phyloP scores from a whole-genome alignment of 2,888 invertebrate genomes.

The Dasysyrphus albostriatus region DNA sequence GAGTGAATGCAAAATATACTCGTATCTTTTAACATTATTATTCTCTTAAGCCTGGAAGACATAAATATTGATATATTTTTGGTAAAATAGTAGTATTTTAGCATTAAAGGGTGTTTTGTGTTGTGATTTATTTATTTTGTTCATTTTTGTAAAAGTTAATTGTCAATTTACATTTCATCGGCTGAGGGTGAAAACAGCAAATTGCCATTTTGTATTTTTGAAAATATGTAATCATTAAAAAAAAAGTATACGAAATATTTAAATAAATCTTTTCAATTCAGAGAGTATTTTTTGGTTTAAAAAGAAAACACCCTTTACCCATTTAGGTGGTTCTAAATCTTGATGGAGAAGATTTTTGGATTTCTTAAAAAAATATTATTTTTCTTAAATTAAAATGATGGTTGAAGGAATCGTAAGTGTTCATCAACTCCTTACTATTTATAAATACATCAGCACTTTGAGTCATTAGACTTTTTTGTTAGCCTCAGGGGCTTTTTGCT shows the following conservation, averaged over 20 bases:
- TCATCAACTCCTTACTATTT: not conserved
- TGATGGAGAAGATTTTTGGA: not conserved
- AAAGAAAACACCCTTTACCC: not conserved
- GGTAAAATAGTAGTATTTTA: not conserved
- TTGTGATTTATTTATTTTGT: too few species aligned
- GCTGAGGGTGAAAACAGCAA: too few species aligned
- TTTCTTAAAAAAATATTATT: not conserved
- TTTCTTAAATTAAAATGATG: not conserved
- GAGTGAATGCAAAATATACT: not conserved
- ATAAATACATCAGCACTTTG: not conserved
- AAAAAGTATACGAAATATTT: too few species aligned
- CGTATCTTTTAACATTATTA: not conserved
- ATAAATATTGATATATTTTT: not conserved
- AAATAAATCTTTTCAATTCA: too few species aligned
- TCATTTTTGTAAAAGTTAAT: too few species aligned
- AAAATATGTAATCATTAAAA: too few species aligned
- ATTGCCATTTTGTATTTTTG: too few species aligned
- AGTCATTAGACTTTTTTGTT: not conserved
- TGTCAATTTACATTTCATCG: too few species aligned
- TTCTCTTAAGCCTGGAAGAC: slow-evolving; percentile 3
- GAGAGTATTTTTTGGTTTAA: too few species aligned
- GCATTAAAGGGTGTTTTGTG: not conserved
- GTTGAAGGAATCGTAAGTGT: not conserved
- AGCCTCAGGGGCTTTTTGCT: too few species aligned
- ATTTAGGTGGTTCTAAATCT: too few species aligned